These are phyloP conservation scores for Catonia carolina DNA, from an alignment of 2,888 invertebrate genomes.

Conservation along the genomic window DNA sequence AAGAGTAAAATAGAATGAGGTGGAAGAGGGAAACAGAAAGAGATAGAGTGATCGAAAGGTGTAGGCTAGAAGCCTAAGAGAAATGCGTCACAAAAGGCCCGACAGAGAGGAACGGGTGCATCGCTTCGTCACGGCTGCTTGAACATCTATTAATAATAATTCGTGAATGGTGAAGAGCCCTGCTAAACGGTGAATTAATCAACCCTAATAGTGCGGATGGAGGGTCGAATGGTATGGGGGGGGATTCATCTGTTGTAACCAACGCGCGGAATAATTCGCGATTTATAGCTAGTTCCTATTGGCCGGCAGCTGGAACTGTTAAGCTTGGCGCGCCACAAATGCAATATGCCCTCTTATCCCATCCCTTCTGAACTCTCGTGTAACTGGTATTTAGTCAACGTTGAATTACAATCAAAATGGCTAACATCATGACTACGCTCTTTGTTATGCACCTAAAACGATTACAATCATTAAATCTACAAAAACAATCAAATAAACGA, in stretches of 20 bases:
- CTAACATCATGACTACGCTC: too few species aligned
- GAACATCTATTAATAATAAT: slow-evolving; percentile 14
- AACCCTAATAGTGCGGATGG: slow-evolving; percentile 10
- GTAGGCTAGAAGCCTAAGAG: too few species aligned
- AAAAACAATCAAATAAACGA: too few species aligned
- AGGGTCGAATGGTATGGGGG: neutral
- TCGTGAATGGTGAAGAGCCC: slow-evolving; percentile 9
- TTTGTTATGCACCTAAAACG: too few species aligned
- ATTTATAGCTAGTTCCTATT: slow-evolving; percentile 8
- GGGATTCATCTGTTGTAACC: slow-evolving; percentile 5
- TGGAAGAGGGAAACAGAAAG: neutral
- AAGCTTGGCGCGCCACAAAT: too few species aligned
- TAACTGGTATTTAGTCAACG: too few species aligned
- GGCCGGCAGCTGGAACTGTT: slow-evolving; percentile 2
- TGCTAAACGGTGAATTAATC: slow-evolving; percentile 14
- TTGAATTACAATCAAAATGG: too few species aligned
- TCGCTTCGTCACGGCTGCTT: slow-evolving; percentile 8
- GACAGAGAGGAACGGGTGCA: neutral
- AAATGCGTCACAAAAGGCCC: too few species aligned
- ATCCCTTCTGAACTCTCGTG: too few species aligned
- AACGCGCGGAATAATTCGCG: slow-evolving; percentile 12
- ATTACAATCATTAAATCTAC: too few species aligned
- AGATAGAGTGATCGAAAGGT: neutral
- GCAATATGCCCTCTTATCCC: too few species aligned
- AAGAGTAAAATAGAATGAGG: too few species aligned